phyloP scores from a whole-genome alignment of 2,797 vertebrate genomes.

The Heliangelus exortis region DNA sequence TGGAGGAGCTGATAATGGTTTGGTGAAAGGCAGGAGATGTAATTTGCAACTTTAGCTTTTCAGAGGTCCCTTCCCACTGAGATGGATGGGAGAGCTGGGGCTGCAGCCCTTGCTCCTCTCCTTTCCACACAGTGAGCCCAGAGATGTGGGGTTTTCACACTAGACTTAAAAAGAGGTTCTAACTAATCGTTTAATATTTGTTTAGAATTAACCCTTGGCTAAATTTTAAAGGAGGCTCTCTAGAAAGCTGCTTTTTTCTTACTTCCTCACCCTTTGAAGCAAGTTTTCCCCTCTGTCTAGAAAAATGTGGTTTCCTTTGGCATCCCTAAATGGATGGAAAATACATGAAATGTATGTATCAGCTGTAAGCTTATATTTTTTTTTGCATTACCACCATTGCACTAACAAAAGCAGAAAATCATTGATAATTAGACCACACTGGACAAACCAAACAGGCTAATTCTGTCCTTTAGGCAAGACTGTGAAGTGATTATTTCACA shows the following conservation, averaged over 20 bases:
- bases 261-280: not conserved
- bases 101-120: not conserved
- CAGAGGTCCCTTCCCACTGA: not conserved
- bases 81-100: not conserved
- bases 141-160: not conserved
- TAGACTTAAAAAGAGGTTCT: not conserved
- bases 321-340: not conserved
- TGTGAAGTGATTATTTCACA: not conserved
- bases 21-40: slow-evolving; percentile 45
- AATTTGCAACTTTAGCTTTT: not conserved
- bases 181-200: not conserved
- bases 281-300: not conserved
- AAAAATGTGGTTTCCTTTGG: not conserved
- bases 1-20: slow-evolving; percentile 26
- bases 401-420: not conserved
- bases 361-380: not conserved
- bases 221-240: not conserved
- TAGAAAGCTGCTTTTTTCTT: not conserved
- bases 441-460: not conserved
- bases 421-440: not conserved
- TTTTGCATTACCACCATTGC: not conserved
- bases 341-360: not conserved
- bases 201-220: not conserved
- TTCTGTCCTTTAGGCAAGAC: not conserved
- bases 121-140: not conserved